A percentile compares a stretch with the other conserved stretches of the same genome.
phyloP scores from a whole-genome alignment of 2,113 vertebrate genomes.

The Canis aureus region DNA sequence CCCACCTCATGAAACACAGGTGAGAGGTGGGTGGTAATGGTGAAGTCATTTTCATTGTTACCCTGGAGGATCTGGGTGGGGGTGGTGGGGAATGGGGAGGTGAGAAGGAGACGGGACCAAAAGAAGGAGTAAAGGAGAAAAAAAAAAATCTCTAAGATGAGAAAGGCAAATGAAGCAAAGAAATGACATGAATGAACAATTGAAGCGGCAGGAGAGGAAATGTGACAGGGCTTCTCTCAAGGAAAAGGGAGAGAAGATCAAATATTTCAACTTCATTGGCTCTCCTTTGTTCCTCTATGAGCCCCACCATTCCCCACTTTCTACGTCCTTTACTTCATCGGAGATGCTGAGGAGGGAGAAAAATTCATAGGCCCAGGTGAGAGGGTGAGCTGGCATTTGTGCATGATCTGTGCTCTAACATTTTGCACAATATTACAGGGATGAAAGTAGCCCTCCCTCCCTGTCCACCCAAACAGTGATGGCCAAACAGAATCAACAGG shows the following conservation, averaged over 20 bases:
- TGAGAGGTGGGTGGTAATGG: background rate
- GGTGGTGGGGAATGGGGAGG: background rate
- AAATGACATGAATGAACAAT: constrained; percentile 66
- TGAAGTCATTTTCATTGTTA: constrained; percentile 50
- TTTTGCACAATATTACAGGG: background rate
- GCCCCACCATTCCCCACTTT: background rate
- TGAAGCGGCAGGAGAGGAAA: constrained; percentile 68
- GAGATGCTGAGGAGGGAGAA: background rate
- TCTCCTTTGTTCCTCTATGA: constrained; percentile 10
- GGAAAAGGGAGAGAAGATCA: constrained; percentile 50
- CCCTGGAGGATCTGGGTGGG: background rate
- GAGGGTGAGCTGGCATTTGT: background rate
- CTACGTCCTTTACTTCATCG: background rate
- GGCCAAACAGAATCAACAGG: background rate
- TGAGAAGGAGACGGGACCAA: constrained; percentile 25
- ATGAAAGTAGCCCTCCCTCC: background rate
- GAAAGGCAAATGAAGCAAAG: constrained; percentile 68
- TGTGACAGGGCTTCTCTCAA: background rate
- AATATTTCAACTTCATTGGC: background rate
- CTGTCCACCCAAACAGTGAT: background rate
- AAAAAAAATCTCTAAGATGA: constrained; percentile 15
- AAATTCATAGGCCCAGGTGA: background rate
- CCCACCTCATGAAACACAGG: background rate
- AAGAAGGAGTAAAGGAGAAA: constrained; percentile 35
- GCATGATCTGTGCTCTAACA: background rate